These are phyloP conservation scores for Lutraria rhynchaena DNA, from an alignment of 1,140 invertebrate species.

Conservation along the genomic window DNA sequence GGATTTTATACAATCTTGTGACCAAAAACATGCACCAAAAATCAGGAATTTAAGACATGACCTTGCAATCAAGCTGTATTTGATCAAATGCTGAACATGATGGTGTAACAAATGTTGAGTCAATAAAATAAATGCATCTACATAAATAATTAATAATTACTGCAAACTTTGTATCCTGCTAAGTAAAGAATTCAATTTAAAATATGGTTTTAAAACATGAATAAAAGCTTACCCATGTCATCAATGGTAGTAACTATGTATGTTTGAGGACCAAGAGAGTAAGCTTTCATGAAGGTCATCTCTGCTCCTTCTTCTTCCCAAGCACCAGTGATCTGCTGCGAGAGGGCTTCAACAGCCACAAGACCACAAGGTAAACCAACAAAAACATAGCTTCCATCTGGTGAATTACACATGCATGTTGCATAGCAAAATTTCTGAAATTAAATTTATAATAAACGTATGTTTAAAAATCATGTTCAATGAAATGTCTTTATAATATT, in stretches of 20 bases:
- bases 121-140: too few species aligned
- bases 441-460: constrained; percentile 2
- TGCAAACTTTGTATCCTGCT: too few species aligned
- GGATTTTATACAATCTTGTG: too few species aligned
- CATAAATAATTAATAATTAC: too few species aligned
- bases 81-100: too few species aligned
- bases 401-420: constrained; percentile 66
- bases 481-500: neutral
- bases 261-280: constrained; percentile 63
- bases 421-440: constrained; percentile 65
- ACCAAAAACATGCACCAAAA: too few species aligned
- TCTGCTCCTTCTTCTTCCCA: constrained; percentile 78
- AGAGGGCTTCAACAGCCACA: constrained; percentile 68
- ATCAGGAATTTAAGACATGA: too few species aligned
- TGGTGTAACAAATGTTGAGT: too few species aligned
- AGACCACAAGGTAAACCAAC: constrained; percentile 75
- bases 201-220: too few species aligned
- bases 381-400: constrained; percentile 77
- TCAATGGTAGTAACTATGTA: constrained; percentile 74
- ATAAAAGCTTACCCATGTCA: constrained; percentile 75
- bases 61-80: too few species aligned
- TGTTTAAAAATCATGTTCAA: neutral
- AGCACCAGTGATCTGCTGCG: constrained; percentile 59
- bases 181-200: too few species aligned
- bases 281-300: constrained; percentile 69